phyloP scores from a whole-genome alignment of 2,888 invertebrate genomes.

The Epistrophella euchroma region DNA sequence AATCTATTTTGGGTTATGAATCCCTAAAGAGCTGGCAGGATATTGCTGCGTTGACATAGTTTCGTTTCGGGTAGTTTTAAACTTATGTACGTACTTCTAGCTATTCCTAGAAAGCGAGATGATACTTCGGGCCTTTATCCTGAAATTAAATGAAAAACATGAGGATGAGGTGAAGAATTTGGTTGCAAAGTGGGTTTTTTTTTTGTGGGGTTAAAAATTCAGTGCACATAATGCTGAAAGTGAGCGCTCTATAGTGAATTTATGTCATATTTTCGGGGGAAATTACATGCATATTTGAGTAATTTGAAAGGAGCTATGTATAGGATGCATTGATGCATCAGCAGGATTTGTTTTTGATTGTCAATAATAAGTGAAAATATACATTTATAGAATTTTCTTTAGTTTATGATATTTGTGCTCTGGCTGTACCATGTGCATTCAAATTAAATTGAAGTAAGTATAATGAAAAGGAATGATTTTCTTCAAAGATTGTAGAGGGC shows the following conservation, averaged over 20 bases:
- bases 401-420: background rate
- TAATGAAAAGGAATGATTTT: conserved; percentile 9
- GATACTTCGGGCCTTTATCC: conserved; percentile 37
- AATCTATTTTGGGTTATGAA: conserved; percentile 63
- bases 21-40: conserved; percentile 43
- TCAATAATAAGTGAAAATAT: conserved; percentile 2
- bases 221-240: background rate
- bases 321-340: background rate
- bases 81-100: conserved; percentile 3
- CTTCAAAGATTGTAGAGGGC: background rate
- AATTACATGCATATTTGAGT: conserved; percentile 47
- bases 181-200: conserved; percentile 5
- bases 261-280: conserved; percentile 7
- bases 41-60: conserved; percentile 64
- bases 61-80: conserved; percentile 58
- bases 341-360: background rate
- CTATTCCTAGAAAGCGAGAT: conserved; percentile 18
- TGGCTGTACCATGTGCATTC: background rate
- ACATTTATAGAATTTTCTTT: conserved; percentile 22
- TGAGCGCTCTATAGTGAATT: background rate
- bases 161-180: background rate
- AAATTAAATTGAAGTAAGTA: conserved; percentile 1
- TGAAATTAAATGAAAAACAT: conserved; percentile 28
- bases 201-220: conserved; percentile 15
- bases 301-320: conserved; percentile 22